phyloP scores from a whole-genome alignment of 2,797 vertebrate species.

The Pristis pectinata region DNA sequence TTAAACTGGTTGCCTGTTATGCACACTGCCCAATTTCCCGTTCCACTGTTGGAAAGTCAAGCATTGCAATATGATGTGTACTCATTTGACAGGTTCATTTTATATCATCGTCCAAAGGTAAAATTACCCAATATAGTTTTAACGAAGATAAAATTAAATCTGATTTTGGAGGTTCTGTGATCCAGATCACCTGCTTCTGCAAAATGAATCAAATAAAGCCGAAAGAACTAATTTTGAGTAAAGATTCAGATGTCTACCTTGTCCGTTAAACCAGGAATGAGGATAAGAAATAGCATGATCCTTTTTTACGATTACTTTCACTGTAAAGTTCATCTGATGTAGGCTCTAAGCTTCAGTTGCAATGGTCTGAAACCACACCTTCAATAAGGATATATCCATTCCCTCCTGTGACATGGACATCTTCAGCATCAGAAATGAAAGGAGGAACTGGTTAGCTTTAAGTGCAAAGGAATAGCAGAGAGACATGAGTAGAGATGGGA shows the following conservation, averaged over 20 bases:
- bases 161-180: background rate
- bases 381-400: background rate
- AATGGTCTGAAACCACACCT: background rate
- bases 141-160: background rate
- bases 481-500: background rate
- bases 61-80: background rate
- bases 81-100: background rate
- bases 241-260: background rate
- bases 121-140: background rate
- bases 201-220: background rate
- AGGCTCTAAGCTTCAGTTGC: background rate
- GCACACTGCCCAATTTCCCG: background rate
- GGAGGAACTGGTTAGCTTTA: background rate
- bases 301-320: background rate
- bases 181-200: background rate
- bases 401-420: background rate
- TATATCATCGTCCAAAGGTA: background rate
- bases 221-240: background rate
- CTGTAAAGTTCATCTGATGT: background rate
- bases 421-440: background rate
- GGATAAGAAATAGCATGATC: background rate
- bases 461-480: background rate
- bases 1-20: background rate
- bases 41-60: background rate
- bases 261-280: background rate